Conservation (phyloP, 2,113 vertebrate genomes). For the Sinocyclocheilus rhinocerous region DNA sequence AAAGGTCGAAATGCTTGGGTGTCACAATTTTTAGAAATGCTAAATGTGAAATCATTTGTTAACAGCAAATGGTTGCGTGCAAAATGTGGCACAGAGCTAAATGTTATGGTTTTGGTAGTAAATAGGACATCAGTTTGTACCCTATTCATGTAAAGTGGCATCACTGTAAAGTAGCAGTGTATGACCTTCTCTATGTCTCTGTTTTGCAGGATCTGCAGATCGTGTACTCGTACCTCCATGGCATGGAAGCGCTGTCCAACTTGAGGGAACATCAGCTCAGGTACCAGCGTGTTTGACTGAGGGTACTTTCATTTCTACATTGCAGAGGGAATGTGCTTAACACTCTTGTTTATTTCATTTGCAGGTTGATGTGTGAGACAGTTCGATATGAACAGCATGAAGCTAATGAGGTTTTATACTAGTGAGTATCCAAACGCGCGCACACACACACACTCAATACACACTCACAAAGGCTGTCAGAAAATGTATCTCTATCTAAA, state of each 20-base stretch:
- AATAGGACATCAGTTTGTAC: background rate
- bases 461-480: background rate
- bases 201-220: conserved; percentile 85
- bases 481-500: conserved; percentile 10
- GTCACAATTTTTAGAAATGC: background rate
- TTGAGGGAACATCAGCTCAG: conserved; percentile 83
- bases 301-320: background rate
- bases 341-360: background rate
- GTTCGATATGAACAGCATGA: conserved; percentile 88
- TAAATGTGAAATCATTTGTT: background rate
- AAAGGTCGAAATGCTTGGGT: background rate
- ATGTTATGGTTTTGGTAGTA: background rate
- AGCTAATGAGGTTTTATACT: conserved; percentile 88
- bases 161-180: background rate
- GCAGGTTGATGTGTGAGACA: conserved; percentile 83
- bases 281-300: conserved; percentile 39
- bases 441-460: background rate
- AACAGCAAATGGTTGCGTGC: background rate
- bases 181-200: background rate
- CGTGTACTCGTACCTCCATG: conserved; percentile 87
- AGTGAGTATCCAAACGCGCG: conserved; percentile 76
- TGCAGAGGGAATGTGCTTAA: background rate
- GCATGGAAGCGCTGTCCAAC: conserved; percentile 90
- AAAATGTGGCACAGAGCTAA: background rate
- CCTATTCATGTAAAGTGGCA: background rate